Percentiles rank a stretch among this genome's conserved stretches.
Conservation (phyloP, 2,888 invertebrate genomes). For the Globia sparganii region DNA sequence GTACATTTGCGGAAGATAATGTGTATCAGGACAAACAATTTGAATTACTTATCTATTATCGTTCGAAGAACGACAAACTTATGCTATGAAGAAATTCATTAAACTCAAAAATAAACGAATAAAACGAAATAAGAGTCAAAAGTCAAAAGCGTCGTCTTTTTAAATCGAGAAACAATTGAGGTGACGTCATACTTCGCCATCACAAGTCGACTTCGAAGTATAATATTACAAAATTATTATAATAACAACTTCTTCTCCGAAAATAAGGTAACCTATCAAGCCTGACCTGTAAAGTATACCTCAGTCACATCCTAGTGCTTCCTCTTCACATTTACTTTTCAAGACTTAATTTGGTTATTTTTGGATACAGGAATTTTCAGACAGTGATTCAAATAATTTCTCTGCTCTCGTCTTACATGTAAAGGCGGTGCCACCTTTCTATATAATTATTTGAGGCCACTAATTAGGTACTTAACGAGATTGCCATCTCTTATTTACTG, state of each 20-base stretch:
- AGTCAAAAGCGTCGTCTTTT: background rate
- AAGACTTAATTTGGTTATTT: background rate
- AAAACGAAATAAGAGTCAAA: too few relatives aligned
- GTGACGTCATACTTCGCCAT: background rate
- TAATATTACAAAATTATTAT: background rate
- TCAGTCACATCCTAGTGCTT: background rate
- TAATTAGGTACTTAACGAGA: conserved; percentile 23
- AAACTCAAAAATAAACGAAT: background rate
- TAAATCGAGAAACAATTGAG: background rate
- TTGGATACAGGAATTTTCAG: conserved; percentile 1
- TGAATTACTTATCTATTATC: conserved; percentile 7
- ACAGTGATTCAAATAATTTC: background rate
- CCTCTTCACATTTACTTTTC: background rate
- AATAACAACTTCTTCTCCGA: background rate
- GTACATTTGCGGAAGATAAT: background rate
- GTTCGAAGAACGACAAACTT: background rate
- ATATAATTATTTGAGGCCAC: conserved; percentile 19
- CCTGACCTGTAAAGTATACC: background rate
- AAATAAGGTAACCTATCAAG: background rate
- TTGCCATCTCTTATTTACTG: conserved; percentile 29
- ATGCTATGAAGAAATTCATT: background rate
- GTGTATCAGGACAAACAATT: conserved; percentile 6
- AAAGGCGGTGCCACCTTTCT: conserved; percentile 4
- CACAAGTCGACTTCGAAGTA: background rate
- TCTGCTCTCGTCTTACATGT: background rate